phyloP scores from a whole-genome alignment of 2,888 invertebrate species.

The Margaritifera margaritifera region DNA sequence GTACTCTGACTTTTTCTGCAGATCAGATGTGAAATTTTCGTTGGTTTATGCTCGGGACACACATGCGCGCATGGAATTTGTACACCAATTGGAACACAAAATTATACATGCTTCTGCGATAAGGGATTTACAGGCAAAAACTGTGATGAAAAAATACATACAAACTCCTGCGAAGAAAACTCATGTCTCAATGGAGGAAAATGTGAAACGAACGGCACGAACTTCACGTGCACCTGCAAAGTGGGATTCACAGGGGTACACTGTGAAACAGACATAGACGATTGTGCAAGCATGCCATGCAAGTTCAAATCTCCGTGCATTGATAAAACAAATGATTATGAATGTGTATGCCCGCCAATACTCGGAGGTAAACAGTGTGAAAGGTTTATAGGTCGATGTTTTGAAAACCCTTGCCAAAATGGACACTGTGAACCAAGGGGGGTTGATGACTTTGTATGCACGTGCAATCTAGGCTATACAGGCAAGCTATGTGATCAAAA shows the following conservation, averaged over 20 bases:
- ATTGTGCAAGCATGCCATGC: slow-evolving; percentile 36
- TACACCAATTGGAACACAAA: slow-evolving; percentile 22
- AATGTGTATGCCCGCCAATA: slow-evolving; percentile 31
- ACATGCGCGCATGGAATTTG: slow-evolving; percentile 37
- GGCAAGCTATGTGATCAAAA: slow-evolving; percentile 17
- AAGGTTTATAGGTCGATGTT: slow-evolving; percentile 16
- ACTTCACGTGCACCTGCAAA: slow-evolving; percentile 24
- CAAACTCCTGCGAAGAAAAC: slow-evolving; percentile 27
- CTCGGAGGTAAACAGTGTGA: slow-evolving; percentile 32
- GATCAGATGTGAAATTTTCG: slow-evolving; percentile 33
- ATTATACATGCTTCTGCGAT: slow-evolving; percentile 37
- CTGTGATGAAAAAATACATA: slow-evolving; percentile 21
- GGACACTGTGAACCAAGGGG: slow-evolving; percentile 12
- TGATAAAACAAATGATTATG: slow-evolving; percentile 28
- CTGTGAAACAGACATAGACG: slow-evolving; percentile 36
- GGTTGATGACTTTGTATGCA: slow-evolving; percentile 10
- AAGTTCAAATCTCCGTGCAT: slow-evolving; percentile 30
- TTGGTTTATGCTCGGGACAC: slow-evolving; percentile 28
- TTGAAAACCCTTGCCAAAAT: slow-evolving; percentile 18
- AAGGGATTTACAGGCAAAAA: slow-evolving; percentile 29
- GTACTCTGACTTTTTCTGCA: too few species aligned
- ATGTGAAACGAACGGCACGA: slow-evolving; percentile 6
- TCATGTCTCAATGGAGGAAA: slow-evolving; percentile 24
- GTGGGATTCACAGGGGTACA: slow-evolving; percentile 30
- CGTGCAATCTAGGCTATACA: slow-evolving; percentile 9